Evolutionary conservation across 2,113 vertebrate genomes (phyloP), one percentile per base, ranked within the genome.

Genomic region (Peucedramus taeniatus): DNA sequence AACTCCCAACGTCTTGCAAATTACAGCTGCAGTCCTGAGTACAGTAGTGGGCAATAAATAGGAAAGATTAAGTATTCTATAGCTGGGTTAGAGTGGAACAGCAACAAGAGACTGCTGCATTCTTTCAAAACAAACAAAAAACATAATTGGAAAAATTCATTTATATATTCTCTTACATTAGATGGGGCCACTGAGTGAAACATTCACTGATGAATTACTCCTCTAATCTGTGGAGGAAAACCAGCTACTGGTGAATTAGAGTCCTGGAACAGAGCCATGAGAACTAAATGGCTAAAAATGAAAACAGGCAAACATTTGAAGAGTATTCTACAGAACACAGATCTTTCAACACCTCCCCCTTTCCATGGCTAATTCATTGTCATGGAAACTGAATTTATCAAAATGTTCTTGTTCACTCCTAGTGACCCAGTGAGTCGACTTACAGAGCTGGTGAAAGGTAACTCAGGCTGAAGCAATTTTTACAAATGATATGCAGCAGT

Each of bases 301-400:
- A 98, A 98, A 98, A 98, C 97, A 98, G 96, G 96, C 97, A 98
- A 97, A 98, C 95, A 97, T 97, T 96, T 97, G 95, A 97, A 91
- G 96, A 96, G 94, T 97, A 97, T 98, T 97, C 97, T 97, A 93
- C 95, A 97, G 97, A 97, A 97, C 96, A 96, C 85, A 95, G 96
- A 98, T 97, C 97, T 97, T 97, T 96, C 96, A 97, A 94, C 94
- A 97, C 97, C 97, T 98, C 97, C 97, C 96, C 89, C 87, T 97
- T 97, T 94, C 96, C 97, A 96, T 97, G 94, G 97, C 94, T 98
- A 97, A 98, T 98, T 98, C 97, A 98, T 98, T 95, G 98, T 98
- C 98, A 98, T 98, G 98, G 98, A 97, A 98, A 98, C 98, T 92
- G 97, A 97, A 98, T 98, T 97, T 98, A 98, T 98, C 98, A 98